Evolutionary conservation across 23 tunicate genomes (phyloP).

Genomic region (Oikopleura dioica): DNA sequence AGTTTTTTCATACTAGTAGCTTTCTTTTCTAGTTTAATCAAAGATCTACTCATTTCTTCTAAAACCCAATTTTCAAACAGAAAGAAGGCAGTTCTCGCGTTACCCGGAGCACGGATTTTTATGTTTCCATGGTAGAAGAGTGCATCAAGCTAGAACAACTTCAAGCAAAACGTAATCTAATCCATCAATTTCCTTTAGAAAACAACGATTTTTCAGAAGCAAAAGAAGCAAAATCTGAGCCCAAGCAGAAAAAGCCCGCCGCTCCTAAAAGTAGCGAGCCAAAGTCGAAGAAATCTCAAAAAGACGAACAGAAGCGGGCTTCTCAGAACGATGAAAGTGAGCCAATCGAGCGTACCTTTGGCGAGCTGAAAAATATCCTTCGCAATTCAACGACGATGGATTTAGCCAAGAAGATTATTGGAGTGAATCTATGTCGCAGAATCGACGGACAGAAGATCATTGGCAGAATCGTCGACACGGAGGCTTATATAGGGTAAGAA

Average conservation of each 20-base stretch:
- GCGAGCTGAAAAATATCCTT: not conserved
- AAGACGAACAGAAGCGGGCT: no score
- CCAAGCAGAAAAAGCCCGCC: no score
- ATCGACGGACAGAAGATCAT: not conserved
- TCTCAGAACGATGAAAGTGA: not conserved
- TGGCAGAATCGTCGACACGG: slow-evolving; percentile 1
- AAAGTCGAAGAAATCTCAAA: no score
- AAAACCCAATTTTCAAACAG: no score
- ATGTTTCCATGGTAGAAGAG: slow-evolving; percentile 3
- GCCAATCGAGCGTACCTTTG: not conserved
- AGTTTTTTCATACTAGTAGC: no score
- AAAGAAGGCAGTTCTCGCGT: not conserved
- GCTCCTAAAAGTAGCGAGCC: no score
- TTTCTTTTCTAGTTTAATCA: no score
- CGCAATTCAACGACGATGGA: not conserved
- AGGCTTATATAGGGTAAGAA: not conserved
- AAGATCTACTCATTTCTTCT: no score
- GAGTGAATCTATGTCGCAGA: not conserved
- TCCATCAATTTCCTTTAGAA: not conserved
- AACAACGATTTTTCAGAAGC: not conserved
- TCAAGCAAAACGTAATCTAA: not conserved
- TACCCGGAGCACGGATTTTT: not conserved
- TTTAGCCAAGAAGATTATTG: slow-evolving; percentile 1
- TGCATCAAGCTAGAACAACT: not conserved
- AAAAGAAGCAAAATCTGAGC: no score